Percentiles rank a stretch among this genome's conserved stretches.
These are phyloP conservation scores for Drosophila seclusa DNA, from an alignment of 2,888 invertebrate genomes.

Conservation along the genomic window DNA sequence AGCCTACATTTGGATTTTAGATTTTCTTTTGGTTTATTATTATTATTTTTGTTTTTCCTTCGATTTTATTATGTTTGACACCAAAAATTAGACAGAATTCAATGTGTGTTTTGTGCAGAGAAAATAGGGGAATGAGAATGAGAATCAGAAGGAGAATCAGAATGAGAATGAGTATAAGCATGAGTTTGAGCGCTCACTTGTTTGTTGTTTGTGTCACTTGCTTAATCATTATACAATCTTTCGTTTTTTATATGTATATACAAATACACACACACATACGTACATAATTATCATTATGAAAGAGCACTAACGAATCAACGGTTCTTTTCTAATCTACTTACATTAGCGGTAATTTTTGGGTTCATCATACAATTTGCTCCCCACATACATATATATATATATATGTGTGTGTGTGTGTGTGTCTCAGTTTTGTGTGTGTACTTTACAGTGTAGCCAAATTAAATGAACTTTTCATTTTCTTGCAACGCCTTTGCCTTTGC, in stretches of 20 bases:
- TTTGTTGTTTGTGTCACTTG: slow-evolving; percentile 32
- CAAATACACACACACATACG: neutral
- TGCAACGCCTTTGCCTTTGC: slow-evolving; percentile 25
- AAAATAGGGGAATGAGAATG: neutral
- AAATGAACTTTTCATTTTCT: slow-evolving; percentile 59
- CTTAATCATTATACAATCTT: slow-evolving; percentile 29
- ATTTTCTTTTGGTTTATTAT: slow-evolving; percentile 36
- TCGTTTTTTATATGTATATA: neutral
- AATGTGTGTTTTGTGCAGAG: slow-evolving; percentile 4
- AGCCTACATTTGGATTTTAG: slow-evolving; percentile 63
- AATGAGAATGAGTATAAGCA: too few species aligned
- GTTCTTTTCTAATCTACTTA: slow-evolving; percentile 66
- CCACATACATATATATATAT: neutral
- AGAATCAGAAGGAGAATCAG: neutral
- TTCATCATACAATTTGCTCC: slow-evolving; percentile 40
- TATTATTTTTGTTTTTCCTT: slow-evolving; percentile 9
- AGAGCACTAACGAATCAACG: slow-evolving; percentile 51
- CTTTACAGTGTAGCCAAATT: slow-evolving; percentile 48
- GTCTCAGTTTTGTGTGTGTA: slow-evolving; percentile 10
- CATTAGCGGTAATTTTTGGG: slow-evolving; percentile 60
- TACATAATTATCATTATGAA: slow-evolving; percentile 43
- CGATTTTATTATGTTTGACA: slow-evolving; percentile 64
- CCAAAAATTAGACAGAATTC: slow-evolving; percentile 54
- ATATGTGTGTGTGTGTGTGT: neutral
- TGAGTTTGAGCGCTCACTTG: slow-evolving; percentile 15